phyloP scores from a whole-genome alignment of 2,888 invertebrate genomes.

The Habroteleia sp. region DNA sequence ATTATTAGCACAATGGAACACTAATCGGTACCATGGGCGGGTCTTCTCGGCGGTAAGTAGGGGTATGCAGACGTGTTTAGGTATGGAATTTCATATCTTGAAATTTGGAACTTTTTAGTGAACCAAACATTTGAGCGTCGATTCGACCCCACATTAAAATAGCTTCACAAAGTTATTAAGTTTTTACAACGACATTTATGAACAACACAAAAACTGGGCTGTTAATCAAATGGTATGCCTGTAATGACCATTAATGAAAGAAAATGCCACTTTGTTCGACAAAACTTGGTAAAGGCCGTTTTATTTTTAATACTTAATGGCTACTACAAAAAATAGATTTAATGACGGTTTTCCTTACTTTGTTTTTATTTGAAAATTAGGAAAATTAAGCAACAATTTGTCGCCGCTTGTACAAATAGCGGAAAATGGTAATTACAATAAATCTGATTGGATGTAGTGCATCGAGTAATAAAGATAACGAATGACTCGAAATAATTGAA shows the following conservation, averaged over 20 bases:
- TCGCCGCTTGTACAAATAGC: background rate
- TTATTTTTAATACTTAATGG: constrained; percentile 25
- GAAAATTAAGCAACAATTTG: constrained; percentile 42
- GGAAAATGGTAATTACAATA: constrained; percentile 35
- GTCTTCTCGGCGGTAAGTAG: constrained; percentile 29
- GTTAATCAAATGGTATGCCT: constrained; percentile 23
- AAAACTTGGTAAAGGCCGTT: constrained; percentile 1
- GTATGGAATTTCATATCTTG: constrained; percentile 58
- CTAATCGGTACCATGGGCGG: constrained; percentile 57
- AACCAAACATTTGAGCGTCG: constrained; percentile 35
- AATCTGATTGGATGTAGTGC: constrained; percentile 28
- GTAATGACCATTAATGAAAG: constrained; percentile 26
- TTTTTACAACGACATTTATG: constrained; percentile 35
- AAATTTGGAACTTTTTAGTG: constrained; percentile 55
- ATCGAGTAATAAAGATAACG: constrained; percentile 25
- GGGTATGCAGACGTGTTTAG: constrained; percentile 47
- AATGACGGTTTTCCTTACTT: constrained; percentile 19
- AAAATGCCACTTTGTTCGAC: constrained; percentile 16
- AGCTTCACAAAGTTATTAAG: constrained; percentile 40
- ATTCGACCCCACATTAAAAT: constrained; percentile 49
- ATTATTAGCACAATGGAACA: constrained; percentile 61
- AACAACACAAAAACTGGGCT: constrained; percentile 38
- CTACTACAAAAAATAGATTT: constrained; percentile 1
- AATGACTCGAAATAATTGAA: constrained; percentile 20
- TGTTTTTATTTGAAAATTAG: constrained; percentile 25